Evolutionary conservation across 2,113 vertebrate species (phyloP).

Genomic region (Oncorhynchus keta): DNA sequence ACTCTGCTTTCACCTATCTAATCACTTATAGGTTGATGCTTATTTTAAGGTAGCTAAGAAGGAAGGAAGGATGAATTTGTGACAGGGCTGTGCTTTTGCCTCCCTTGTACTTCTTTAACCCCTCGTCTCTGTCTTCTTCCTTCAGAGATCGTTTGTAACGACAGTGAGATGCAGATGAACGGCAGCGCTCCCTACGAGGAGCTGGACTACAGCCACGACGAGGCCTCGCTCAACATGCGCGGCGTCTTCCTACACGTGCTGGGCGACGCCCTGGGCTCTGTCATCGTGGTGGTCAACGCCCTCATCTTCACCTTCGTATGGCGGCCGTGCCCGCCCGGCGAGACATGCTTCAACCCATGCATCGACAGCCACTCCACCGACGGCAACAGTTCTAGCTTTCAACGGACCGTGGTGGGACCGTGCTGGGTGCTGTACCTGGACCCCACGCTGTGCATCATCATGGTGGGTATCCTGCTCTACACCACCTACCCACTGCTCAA

Average conservation of each 20-base stretch:
- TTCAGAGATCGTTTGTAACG: constrained; percentile 73
- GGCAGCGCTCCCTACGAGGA: constrained; percentile 80
- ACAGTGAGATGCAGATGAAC: constrained; percentile 84
- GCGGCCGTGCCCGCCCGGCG: constrained; percentile 77
- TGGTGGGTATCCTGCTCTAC: constrained; percentile 94
- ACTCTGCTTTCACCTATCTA: too few relatives aligned
- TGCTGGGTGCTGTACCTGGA: constrained; percentile 98
- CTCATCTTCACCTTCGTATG: constrained; percentile 88
- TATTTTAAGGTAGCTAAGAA: background rate
- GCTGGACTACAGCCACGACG: constrained; percentile 70
- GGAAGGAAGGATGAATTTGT: too few relatives aligned
- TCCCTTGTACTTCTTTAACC: constrained; percentile 22
- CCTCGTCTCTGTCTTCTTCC: background rate
- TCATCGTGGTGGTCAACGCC: constrained; percentile 94
- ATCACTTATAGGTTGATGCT: background rate
- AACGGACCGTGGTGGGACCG: constrained; percentile 73
- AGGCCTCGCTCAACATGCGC: constrained; percentile 91
- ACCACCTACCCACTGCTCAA: constrained; percentile 96
- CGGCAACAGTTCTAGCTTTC: background rate
- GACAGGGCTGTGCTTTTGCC: too few relatives aligned
- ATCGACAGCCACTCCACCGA: constrained; percentile 74
- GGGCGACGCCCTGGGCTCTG: constrained; percentile 94
- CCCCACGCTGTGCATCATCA: constrained; percentile 90
- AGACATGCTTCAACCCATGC: constrained; percentile 83
- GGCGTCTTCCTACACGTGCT: constrained; percentile 97